Evolutionary conservation across 2,113 vertebrate genomes (phyloP).

Genomic region (Aix galericulata): DNA sequence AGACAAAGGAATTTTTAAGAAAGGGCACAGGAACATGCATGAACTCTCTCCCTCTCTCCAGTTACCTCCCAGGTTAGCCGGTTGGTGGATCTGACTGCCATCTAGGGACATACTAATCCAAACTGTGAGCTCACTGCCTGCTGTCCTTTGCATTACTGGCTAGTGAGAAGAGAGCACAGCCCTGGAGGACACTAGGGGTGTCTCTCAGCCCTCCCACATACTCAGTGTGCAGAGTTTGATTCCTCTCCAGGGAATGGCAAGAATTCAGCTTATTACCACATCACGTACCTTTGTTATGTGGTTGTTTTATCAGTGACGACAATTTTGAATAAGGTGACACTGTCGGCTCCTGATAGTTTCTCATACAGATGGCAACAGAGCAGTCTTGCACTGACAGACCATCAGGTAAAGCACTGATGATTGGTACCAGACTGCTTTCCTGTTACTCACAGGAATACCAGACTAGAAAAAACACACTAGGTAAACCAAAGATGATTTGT

Average conservation of each 20-base stretch:
- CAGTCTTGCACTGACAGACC: neutral
- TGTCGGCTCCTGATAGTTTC: neutral
- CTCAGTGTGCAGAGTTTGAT: neutral
- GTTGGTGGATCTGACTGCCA: neutral
- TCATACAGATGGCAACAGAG: neutral
- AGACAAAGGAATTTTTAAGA: neutral
- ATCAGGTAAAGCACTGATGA: neutral
- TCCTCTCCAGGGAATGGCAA: neutral
- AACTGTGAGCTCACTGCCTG: neutral
- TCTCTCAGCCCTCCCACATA: neutral
- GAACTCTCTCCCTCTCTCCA: neutral
- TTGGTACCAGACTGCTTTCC: neutral
- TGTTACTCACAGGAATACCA: neutral
- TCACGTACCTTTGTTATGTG: neutral
- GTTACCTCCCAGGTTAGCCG: neutral
- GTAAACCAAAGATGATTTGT: neutral
- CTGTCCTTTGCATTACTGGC: neutral
- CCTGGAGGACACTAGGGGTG: rapidly evolving
- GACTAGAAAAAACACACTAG: neutral
- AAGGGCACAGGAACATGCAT: neutral
- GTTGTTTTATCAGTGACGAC: neutral
- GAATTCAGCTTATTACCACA: neutral
- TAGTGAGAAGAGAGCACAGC: neutral
- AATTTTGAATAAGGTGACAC: neutral
- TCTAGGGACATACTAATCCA: neutral